Evolutionary conservation across 2,888 invertebrate species (phyloP).

Genomic region (Cheilosia urbana): DNA sequence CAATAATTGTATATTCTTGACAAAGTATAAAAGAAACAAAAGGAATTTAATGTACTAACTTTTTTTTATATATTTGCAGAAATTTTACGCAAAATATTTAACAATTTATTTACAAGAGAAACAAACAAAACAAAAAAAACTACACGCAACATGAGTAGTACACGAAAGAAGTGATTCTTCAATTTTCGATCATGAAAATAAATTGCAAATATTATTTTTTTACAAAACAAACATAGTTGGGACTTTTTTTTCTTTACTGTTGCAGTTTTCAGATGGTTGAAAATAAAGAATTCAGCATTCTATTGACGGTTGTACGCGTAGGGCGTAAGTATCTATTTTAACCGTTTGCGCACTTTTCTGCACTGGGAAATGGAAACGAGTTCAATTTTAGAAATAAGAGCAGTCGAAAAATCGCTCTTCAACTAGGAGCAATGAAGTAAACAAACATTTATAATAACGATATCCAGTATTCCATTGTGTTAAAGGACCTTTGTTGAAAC

Average conservation of each 20-base stretch:
- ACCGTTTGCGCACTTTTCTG: too few species aligned
- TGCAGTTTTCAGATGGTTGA: too few species aligned
- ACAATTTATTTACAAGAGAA: conserved; percentile 55
- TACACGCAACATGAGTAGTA: conserved; percentile 28
- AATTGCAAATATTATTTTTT: conserved; percentile 66
- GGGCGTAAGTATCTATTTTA: too few species aligned
- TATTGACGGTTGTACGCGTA: too few species aligned
- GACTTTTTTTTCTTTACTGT: not conserved
- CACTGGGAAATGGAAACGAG: too few species aligned
- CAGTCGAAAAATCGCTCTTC: too few species aligned
- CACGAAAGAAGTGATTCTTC: conserved; percentile 46
- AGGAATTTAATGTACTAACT: conserved; percentile 40
- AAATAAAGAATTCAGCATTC: too few species aligned
- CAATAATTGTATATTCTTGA: conserved; percentile 35
- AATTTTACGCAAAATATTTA: conserved; percentile 32
- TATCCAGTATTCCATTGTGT: too few species aligned
- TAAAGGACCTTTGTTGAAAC: too few species aligned
- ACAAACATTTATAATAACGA: too few species aligned
- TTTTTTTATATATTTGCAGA: conserved; percentile 40
- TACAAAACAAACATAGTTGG: conserved; percentile 55
- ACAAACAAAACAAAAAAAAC: not conserved
- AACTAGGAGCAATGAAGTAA: too few species aligned
- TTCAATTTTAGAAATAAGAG: too few species aligned
- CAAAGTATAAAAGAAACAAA: conserved; percentile 4
- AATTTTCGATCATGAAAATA: conserved; percentile 55